Evolutionary conservation across 53 echinoderm and acorn worm genomes (phyloP).

Genomic region (Mesocentrotus franciscanus): DNA sequence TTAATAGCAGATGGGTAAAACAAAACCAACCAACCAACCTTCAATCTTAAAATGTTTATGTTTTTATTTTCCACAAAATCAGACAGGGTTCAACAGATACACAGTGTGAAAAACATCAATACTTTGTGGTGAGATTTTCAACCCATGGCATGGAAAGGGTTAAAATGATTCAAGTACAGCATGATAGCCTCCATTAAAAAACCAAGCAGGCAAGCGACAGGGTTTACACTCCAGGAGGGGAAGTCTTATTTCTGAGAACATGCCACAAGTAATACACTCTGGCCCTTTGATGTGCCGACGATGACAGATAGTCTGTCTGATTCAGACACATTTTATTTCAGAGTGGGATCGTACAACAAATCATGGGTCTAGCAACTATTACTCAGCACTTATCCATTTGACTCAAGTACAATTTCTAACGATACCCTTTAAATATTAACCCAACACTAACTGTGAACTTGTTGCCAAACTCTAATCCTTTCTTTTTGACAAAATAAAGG

Average conservation of each 20-base stretch:
- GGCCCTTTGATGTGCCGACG: slow-evolving; percentile 24
- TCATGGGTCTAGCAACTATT: no score
- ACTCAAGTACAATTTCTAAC: not conserved
- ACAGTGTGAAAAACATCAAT: no score
- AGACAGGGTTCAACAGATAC: no score
- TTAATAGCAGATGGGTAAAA: no score
- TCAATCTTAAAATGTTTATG: no score
- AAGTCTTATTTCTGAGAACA: slow-evolving; percentile 35
- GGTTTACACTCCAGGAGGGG: slow-evolving; percentile 13
- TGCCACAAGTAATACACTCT: slow-evolving; percentile 40
- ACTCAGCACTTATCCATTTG: not conserved
- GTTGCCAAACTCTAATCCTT: not conserved
- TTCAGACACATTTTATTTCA: slow-evolving; percentile 18
- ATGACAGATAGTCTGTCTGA: not conserved
- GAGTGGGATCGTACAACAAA: not conserved
- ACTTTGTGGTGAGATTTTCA: no score
- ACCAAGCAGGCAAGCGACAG: not conserved
- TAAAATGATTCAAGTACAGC: not conserved
- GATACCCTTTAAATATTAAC: not conserved
- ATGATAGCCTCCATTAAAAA: not conserved
- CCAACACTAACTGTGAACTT: not conserved
- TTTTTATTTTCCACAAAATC: no score
- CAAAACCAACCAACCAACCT: no score
- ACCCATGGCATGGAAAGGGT: no score
- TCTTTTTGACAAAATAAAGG: not conserved